Evolutionary conservation across 2,888 invertebrate species (phyloP).

Genomic region (Caenorhabditis doughertyi): DNA sequence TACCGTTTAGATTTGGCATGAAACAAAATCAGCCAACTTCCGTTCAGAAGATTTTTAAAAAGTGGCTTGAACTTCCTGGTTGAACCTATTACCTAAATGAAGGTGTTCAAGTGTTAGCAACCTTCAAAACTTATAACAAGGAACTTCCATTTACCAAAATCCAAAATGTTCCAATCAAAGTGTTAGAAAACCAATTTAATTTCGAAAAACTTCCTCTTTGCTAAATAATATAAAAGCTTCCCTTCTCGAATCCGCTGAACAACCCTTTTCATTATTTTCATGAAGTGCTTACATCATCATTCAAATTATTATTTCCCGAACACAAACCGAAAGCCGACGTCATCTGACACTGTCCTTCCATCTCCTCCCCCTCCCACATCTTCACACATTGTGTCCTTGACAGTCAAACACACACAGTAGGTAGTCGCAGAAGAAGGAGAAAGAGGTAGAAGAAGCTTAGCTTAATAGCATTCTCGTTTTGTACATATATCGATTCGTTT

Average conservation of each 20-base stretch:
- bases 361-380: background rate
- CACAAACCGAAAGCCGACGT: constrained; percentile 6
- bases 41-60: too few species aligned
- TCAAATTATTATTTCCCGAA: constrained; percentile 32
- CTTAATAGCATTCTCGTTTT: constrained; percentile 41
- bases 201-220: background rate
- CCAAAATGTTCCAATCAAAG: too few species aligned
- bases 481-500: constrained; percentile 14
- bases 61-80: too few species aligned
- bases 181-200: too few species aligned
- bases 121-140: too few species aligned
- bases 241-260: constrained; percentile 13
- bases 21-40: too few species aligned
- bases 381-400: constrained; percentile 11
- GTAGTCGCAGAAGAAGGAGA: background rate
- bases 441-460: constrained; percentile 9
- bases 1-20: too few species aligned
- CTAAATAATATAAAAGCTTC: background rate
- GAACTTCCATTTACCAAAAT: too few species aligned
- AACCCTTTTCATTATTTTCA: background rate
- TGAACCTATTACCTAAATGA: too few species aligned
- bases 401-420: too few species aligned
- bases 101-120: too few species aligned
- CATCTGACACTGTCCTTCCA: background rate
- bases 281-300: constrained; percentile 12